Evolutionary conservation across 2,888 invertebrate species (phyloP).

Genomic region (Barypeithes pellucidus): DNA sequence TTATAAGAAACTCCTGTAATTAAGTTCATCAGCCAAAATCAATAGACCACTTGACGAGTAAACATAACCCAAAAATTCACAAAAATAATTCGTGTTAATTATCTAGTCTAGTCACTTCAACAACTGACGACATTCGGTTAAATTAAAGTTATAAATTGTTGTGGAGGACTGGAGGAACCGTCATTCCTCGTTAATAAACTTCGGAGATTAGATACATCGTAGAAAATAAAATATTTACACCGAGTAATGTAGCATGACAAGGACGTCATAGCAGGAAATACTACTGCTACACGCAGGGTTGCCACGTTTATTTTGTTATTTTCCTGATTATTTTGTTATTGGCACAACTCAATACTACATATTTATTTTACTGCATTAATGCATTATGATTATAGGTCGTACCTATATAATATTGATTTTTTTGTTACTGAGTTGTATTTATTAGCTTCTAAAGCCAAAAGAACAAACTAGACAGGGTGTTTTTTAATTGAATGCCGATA

Average conservation of each 20-base stretch:
- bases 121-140: neutral
- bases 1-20: neutral
- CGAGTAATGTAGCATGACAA: neutral
- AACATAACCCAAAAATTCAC: constrained; percentile 16
- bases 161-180: neutral
- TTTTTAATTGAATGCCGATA: too few relatives aligned
- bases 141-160: neutral
- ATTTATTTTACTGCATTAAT: too few relatives aligned
- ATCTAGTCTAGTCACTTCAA: constrained; percentile 5
- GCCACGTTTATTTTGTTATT: constrained; percentile 6
- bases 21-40: neutral
- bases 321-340: neutral
- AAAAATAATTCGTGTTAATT: neutral
- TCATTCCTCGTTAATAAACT: neutral
- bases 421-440: too few relatives aligned
- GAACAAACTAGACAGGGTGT: too few relatives aligned
- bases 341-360: too few relatives aligned
- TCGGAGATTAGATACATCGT: constrained; percentile 3
- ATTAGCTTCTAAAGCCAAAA: too few relatives aligned
- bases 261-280: constrained; percentile 2
- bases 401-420: too few relatives aligned
- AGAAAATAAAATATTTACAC: neutral
- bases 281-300: neutral
- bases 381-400: too few relatives aligned
- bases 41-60: constrained; percentile 1